Conservation (phyloP, 2,797 vertebrate genomes). For the Dendrocincla fuliginosa region DNA sequence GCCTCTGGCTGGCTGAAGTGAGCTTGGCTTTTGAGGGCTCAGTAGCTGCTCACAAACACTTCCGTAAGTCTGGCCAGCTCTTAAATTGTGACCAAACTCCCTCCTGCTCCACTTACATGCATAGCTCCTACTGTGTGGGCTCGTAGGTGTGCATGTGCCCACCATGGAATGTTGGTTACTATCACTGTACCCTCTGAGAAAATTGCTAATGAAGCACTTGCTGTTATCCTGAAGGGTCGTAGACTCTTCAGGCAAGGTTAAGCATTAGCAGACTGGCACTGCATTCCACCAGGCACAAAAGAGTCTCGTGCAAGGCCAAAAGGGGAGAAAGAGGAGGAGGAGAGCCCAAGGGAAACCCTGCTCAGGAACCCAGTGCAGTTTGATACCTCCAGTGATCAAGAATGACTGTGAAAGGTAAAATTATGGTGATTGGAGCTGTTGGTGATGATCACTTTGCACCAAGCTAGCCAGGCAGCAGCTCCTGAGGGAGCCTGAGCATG, state of each 20-base stretch:
- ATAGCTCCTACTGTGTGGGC: not conserved
- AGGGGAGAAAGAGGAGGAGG: not conserved
- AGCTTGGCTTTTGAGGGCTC: not conserved
- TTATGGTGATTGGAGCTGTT: not conserved
- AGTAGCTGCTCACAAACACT: not conserved
- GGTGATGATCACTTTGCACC: not conserved
- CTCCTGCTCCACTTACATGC: not conserved
- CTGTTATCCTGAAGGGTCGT: not conserved
- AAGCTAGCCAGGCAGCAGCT: not conserved
- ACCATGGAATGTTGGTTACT: not conserved
- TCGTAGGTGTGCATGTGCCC: not conserved
- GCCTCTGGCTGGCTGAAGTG: not conserved
- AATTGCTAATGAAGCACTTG: not conserved
- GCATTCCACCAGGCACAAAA: not conserved
- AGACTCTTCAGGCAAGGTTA: not conserved
- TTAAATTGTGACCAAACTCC: not conserved
- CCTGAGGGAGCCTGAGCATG: not conserved
- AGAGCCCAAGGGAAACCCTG: fast-evolving
- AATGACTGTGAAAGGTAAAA: not conserved
- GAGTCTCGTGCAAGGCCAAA: not conserved
- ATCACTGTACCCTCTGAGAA: not conserved
- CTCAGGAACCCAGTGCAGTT: not conserved
- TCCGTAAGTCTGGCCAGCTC: not conserved
- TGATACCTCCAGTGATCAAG: not conserved
- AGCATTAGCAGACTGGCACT: not conserved